Evolutionary conservation across 2,888 invertebrate species (phyloP).

Genomic region (Ormyrus labotus): DNA sequence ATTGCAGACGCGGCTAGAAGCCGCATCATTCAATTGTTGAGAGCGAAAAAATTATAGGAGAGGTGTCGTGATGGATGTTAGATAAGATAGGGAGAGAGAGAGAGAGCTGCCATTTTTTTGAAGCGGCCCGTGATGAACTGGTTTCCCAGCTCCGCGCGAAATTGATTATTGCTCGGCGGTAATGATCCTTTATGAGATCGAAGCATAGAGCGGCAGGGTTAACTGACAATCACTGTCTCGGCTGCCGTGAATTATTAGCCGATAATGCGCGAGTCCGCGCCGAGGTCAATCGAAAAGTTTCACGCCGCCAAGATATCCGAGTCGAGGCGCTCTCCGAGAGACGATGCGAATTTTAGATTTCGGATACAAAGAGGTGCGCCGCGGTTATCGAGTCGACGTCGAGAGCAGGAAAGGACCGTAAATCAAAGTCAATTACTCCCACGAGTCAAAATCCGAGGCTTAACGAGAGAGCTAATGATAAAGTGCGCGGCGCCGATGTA

Average conservation of each 20-base stretch:
- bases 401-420: conserved; percentile 29
- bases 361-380: conserved; percentile 35
- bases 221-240: conserved; percentile 75
- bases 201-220: conserved; percentile 66
- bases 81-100: conserved; percentile 27
- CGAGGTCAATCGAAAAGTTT: conserved; percentile 36
- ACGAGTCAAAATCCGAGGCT: conserved; percentile 31
- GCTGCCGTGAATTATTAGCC: conserved; percentile 72
- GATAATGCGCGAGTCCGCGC: conserved; percentile 65
- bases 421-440: conserved; percentile 51
- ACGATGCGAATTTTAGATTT: conserved; percentile 29
- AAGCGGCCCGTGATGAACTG: conserved; percentile 29
- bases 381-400: conserved; percentile 3
- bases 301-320: neutral
- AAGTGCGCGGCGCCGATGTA: neutral
- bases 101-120: conserved; percentile 51
- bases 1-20: too few relatives aligned
- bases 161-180: conserved; percentile 72
- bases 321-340: neutral
- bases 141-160: conserved; percentile 62
- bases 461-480: conserved; percentile 43
- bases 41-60: too few relatives aligned
- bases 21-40: too few relatives aligned
- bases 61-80: conserved; percentile 9
- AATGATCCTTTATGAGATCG: conserved; percentile 71